These are phyloP conservation scores for Spodoptera exigua DNA, from an alignment of 2,888 invertebrate genomes.

Conservation along the genomic window DNA sequence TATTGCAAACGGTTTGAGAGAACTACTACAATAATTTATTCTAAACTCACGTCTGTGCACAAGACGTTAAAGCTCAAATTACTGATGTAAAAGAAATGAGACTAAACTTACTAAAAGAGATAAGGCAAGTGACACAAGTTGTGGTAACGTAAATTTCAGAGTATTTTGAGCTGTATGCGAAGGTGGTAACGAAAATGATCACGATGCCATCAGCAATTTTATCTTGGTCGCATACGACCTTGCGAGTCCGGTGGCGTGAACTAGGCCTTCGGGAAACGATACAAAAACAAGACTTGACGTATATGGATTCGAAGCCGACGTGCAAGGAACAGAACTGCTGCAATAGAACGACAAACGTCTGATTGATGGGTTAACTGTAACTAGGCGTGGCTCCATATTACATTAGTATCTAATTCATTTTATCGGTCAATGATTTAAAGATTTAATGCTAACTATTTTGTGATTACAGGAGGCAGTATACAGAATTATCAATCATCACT, in stretches of 20 bases:
- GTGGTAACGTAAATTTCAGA: conserved; percentile 31
- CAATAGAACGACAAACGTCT: conserved; percentile 71
- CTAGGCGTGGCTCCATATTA: conserved; percentile 67
- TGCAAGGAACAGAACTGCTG: conserved; percentile 73
- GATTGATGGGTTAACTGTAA: conserved; percentile 84
- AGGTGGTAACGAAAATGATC: conserved; percentile 60
- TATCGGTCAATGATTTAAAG: conserved; percentile 68
- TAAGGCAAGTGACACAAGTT: conserved; percentile 21
- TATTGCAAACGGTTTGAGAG: conserved; percentile 58
- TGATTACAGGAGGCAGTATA: conserved; percentile 22
- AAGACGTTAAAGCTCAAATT: conserved; percentile 40
- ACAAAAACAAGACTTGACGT: conserved; percentile 81
- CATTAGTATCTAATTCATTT: conserved; percentile 65
- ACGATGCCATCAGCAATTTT: conserved; percentile 55
- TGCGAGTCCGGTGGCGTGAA: conserved; percentile 74
- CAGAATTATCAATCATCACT: conserved; percentile 14
- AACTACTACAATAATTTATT: conserved; percentile 40
- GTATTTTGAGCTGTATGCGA: conserved; percentile 64
- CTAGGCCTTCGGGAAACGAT: conserved; percentile 81
- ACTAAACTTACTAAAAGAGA: conserved; percentile 50
- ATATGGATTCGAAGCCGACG: conserved; percentile 73
- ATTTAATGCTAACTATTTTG: conserved; percentile 25
- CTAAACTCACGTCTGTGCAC: conserved; percentile 13
- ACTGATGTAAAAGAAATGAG: conserved; percentile 20
- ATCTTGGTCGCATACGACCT: conserved; percentile 73